Evolutionary conservation across 1,140 invertebrate genomes (phyloP), one percentile per base, ranked within the genome.

Genomic region (Drosophila dunni): DNA sequence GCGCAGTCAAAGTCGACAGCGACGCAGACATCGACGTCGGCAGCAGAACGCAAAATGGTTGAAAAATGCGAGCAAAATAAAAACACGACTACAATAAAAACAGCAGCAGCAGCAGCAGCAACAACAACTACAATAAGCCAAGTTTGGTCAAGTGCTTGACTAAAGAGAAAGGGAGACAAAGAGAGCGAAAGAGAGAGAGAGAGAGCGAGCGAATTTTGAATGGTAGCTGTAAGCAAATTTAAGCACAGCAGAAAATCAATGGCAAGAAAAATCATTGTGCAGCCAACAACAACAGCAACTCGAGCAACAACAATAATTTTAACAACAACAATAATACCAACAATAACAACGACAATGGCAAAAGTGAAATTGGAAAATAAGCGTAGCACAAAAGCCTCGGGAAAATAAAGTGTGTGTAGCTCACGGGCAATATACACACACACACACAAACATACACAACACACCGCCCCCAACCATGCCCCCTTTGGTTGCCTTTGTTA

Each of bases 311-410:
- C 13, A 75, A 51, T 57, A 58, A 34, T 17, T 40, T 11, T 36
- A 20, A 65, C 69, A 65, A 45, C 13, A 42, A 5, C 53, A 54
- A 54, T 58, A 78, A 51, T 46, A 60, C 15, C 65, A 44, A 42
- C 72, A 61, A 60, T 58, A 42, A 79, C 54, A 65, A 64, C 11
- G 64, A 69, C 64, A 70, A 46, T 17, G 66, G 51, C 48, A 67
- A 56, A 78, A 72, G 66, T 76, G 64, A 88, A 88, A 88, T 89
- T 89, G 84, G 77, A 89, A 90, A 90, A 90, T 90, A 90, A 90
- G 86, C 86, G 86, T 86, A 90, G 86, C 81, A 90, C 77, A 90
- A 90, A 90, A 90, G 24, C 86, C 79, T 67, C 73, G 68, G 79
- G 65, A 74, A 85, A 78, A 72, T 29, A 29, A 29, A 29, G 24